Evolutionary conservation across 1,140 invertebrate genomes (phyloP).

Genomic region (Battus philenor): DNA sequence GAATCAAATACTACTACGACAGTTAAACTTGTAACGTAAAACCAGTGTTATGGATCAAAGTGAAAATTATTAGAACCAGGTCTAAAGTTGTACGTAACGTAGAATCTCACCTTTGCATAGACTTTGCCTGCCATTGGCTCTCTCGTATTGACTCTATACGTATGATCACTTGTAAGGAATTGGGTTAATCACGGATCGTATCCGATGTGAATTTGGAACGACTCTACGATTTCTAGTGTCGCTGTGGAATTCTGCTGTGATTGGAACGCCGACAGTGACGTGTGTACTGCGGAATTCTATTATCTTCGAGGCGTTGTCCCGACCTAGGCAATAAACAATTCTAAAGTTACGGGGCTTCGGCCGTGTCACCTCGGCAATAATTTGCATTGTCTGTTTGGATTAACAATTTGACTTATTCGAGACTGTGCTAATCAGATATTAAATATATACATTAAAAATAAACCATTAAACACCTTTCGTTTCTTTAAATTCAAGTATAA

Average conservation of each 20-base stretch:
- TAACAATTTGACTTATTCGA: too few species aligned
- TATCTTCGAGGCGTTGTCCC: neutral
- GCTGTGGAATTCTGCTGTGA: neutral
- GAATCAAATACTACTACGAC: too few species aligned
- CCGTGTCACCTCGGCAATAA: neutral
- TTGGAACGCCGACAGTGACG: neutral
- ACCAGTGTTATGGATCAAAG: too few species aligned
- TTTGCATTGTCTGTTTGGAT: constrained; percentile 3
- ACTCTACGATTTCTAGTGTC: neutral
- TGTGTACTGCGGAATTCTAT: constrained; percentile 2
- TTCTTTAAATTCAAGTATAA: too few species aligned
- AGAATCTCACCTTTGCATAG: constrained; percentile 53
- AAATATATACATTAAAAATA: too few species aligned
- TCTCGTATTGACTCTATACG: neutral
- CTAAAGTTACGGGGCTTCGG: constrained; percentile 8
- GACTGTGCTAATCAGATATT: too few species aligned
- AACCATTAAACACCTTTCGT: too few species aligned
- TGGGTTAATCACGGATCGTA: constrained; percentile 6
- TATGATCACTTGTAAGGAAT: constrained; percentile 5
- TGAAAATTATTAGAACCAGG: constrained; percentile 52
- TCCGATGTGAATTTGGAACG: neutral
- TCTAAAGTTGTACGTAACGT: constrained; percentile 57
- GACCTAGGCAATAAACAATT: constrained; percentile 17
- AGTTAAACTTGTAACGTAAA: too few species aligned
- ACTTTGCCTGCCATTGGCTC: constrained; percentile 19